Base-by-base conservation (phyloP, 2,113 vertebrate genomes). In the Ondatra zibethicus region DNA sequence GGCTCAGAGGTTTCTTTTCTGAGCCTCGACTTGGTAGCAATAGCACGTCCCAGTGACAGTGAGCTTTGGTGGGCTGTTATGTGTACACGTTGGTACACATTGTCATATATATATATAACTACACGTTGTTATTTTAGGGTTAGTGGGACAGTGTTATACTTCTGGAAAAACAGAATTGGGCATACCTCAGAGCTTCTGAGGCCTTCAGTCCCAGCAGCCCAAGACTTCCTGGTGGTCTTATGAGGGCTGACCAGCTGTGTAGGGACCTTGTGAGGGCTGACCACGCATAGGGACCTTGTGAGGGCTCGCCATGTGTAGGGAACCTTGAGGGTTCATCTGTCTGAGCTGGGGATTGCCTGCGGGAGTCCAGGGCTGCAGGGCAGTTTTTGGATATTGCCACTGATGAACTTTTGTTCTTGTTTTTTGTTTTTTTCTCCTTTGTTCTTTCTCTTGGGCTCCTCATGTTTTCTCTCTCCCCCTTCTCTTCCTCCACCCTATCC, bases 361-460 rank as follows among this genome's bases (percentile, higher is more conserved):
- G 39, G 93, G 77, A 50, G 65, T 63, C 72, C 36, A 95, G 95
- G 95, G 94, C 97, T 96, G 97, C 89, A 94, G 96, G 97, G 85
- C 95, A 93, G 76, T 78, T 93, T 88, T 95, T 97, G 52, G 97
- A 93, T 66, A 95, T 98, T 97, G 95, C 97, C 98, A 98, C 96
- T 98, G 97, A 98, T 77, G 50, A 96, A 95, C 97, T 98, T 98
- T 98, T 98, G 97, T 98, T 98, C 45, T 98, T 98, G 96, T 98
- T 98, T 94, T 61, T 97, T 88, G 70, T 58, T 96, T 95, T 92
- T 36, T 82, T 93, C 87, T 96, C 76, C 84, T 95, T 95, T 91
- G 61, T 80, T 36, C 82, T 94, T 95, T 91, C 94, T 92, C 93
- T 95, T 97, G 98, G 97, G 98, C 96, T 98, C 94, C 98, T 98